Evolutionary conservation across 2,797 vertebrate species (phyloP).

Genomic region (Dipus sagitta): DNA sequence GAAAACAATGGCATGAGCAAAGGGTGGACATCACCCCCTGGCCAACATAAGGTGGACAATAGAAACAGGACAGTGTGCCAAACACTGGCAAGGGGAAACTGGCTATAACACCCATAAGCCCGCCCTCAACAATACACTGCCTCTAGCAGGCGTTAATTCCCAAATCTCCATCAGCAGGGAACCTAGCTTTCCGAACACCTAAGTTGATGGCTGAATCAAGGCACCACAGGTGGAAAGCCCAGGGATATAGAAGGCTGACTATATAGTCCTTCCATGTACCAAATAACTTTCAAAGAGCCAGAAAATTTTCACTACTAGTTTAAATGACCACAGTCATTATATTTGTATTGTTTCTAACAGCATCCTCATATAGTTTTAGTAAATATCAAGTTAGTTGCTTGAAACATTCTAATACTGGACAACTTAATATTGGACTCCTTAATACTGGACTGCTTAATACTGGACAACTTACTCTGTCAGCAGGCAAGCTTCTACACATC

Average conservation of each 20-base stretch:
- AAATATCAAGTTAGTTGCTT: background rate
- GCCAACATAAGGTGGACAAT: no score
- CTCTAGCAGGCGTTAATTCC: no score
- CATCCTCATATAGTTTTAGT: background rate
- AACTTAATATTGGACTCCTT: background rate
- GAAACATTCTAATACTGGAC: background rate
- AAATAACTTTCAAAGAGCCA: background rate
- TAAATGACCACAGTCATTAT: background rate
- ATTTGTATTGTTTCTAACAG: background rate
- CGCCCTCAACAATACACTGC: no score
- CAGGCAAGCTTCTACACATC: background rate
- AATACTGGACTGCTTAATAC: background rate
- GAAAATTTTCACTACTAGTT: background rate
- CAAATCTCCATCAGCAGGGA: no score
- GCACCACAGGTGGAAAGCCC: background rate
- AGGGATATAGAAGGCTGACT: background rate
- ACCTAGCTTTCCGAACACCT: no score
- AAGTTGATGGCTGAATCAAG: no score
- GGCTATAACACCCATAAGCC: no score
- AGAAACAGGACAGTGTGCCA: no score
- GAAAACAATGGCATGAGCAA: no score
- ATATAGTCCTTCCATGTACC: background rate
- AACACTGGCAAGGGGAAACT: no score
- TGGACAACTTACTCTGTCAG: background rate
- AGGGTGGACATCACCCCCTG: no score